These are phyloP conservation scores for Barbus barbus DNA, from an alignment of 2,113 vertebrate species.

Conservation along the genomic window DNA sequence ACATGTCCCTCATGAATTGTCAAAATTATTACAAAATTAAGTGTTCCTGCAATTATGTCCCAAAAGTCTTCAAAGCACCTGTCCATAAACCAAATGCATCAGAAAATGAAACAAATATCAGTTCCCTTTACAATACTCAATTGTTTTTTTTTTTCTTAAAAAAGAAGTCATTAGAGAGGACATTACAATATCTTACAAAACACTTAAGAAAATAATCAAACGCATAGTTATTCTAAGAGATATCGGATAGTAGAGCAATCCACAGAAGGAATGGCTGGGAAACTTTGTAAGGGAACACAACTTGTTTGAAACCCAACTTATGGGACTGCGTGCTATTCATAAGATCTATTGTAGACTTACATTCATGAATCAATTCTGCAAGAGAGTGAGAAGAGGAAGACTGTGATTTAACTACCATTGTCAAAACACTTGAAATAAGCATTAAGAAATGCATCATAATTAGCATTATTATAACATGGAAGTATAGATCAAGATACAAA, in stretches of 20 bases:
- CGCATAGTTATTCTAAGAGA: conserved; percentile 10
- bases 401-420: conserved; percentile 39
- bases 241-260: conserved; percentile 12
- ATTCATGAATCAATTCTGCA: conserved; percentile 46
- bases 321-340: not conserved
- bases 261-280: conserved; percentile 1
- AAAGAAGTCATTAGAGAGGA: not conserved
- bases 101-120: not conserved
- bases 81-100: conserved; percentile 7
- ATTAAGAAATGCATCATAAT: not conserved
- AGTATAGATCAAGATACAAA: conserved; percentile 9
- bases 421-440: conserved; percentile 13
- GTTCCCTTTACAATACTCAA: conserved; percentile 29
- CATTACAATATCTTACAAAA: conserved; percentile 34
- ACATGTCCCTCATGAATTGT: conserved; percentile 20
- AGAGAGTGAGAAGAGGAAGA: conserved; percentile 46
- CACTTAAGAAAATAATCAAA: conserved; percentile 3
- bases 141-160: not conserved
- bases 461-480: conserved; percentile 3
- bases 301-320: not conserved
- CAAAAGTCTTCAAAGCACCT: not conserved
- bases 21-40: conserved; percentile 2
- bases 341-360: conserved; percentile 36
- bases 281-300: not conserved
- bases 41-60: not conserved